Evolutionary conservation across 2,797 vertebrate species (phyloP).

Genomic region (Myotis pilosus): DNA sequence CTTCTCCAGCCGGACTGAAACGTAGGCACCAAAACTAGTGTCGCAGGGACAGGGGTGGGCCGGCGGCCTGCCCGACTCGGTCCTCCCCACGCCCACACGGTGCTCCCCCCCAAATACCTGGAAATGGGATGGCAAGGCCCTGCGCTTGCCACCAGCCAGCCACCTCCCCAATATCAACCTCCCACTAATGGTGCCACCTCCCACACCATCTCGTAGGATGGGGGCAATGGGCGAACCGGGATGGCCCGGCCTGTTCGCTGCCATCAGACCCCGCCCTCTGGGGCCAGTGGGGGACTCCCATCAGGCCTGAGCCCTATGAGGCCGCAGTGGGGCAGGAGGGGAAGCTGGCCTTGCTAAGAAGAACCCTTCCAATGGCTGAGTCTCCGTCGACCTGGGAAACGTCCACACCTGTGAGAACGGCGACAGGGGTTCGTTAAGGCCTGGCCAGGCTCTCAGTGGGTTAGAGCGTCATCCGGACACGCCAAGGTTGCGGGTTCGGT

Average conservation of each 20-base stretch:
- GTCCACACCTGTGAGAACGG: background rate
- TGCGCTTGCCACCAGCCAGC: background rate
- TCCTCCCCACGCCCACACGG: no score
- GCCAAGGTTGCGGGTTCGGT: background rate
- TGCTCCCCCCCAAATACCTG: background rate
- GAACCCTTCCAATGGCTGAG: background rate
- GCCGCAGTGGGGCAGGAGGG: background rate
- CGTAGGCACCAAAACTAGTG: background rate
- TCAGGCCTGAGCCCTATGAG: background rate
- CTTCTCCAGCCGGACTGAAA: background rate
- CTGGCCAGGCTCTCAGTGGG: background rate
- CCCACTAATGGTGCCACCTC: background rate
- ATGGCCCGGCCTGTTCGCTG: background rate
- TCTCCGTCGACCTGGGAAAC: background rate
- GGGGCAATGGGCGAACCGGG: no score
- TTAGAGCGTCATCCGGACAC: background rate
- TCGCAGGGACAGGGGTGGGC: background rate
- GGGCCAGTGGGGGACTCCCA: background rate
- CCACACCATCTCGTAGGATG: no score
- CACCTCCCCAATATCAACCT: background rate
- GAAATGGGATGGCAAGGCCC: background rate
- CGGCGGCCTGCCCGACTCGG: no score
- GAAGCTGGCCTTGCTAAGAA: background rate
- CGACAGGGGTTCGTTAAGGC: background rate
- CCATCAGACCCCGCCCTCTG: background rate